Base-by-base conservation (phyloP, 1,140 invertebrate species). In the Mylabris phalerata region DNA sequence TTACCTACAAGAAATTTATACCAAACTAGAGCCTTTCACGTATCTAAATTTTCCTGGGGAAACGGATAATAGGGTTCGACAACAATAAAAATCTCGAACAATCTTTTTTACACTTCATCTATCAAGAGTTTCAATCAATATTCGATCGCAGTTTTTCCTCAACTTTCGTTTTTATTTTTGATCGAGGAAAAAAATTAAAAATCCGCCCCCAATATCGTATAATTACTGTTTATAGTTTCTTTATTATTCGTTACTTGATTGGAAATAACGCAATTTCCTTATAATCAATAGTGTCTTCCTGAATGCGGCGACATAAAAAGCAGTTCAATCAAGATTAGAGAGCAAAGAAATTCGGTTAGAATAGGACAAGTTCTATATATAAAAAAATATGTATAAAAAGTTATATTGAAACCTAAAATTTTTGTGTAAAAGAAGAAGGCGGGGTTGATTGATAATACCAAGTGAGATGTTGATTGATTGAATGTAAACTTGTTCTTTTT, bases 251-350 rank as follows among this genome's bases (percentile, higher is more conserved):
- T 32, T 7, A 32, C 7, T 32, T 32, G 32, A 32, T 32, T 4
- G 32, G 32, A 32, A 5, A 5, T 54, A 45, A 54, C 38, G 51
- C 42, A 54, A 54, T 54, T 54, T 45, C 51, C 41, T 54, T 46
- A 45, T 54, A 54, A 24, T 54, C 42, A 54, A 54, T 54, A 45
- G 51, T 54, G 41, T 54, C 55, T 57, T 57, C 55, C 32, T 49
- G 24, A 41, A n/a, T 40, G 32, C 48, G 48, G 27, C 13, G 48
- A 41, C 50, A 57, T 49, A 57, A 57, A 50, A 57, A 57, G 56
- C 43, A 57, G 56, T 57, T 57, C 56, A 57, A 57, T 57, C 56
- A 50, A 57, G 56, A 57, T 57, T 57, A 57, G 48, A 50, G 56
- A 46, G 56, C 48, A 50, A 57, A 57, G 48, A 57, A 57, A 50